These are phyloP conservation scores for Fistularia commersonii DNA, from an alignment of 2,797 vertebrate genomes.

Conservation along the genomic window DNA sequence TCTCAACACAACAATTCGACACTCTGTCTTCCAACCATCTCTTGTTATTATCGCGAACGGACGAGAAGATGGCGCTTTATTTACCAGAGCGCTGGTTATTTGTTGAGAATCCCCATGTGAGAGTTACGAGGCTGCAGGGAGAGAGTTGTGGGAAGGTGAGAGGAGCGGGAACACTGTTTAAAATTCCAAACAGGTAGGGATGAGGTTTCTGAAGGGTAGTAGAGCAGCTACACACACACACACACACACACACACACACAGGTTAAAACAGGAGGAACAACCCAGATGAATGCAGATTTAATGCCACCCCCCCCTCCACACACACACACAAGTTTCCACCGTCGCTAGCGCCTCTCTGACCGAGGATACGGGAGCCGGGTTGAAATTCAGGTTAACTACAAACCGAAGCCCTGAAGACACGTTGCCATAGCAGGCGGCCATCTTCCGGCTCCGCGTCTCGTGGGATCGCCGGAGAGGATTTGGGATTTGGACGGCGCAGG, in stretches of 20 bases:
- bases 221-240: conserved; percentile 36
- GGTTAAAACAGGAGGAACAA: conserved; percentile 12
- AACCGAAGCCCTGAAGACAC: not conserved
- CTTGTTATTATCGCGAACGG: not conserved
- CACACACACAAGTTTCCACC: not conserved
- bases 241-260: conserved; percentile 16
- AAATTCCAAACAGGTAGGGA: conserved; percentile 72
- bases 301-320: no score
- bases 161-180: conserved; percentile 61
- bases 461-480: not conserved
- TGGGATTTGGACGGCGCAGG: no score
- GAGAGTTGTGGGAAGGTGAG: conserved; percentile 59
- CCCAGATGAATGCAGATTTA: conserved; percentile 2
- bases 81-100: conserved; percentile 16
- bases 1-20: no score
- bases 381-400: not conserved
- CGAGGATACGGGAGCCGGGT: conserved; percentile 2
- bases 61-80: conserved; percentile 17
- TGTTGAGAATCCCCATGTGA: conserved; percentile 24
- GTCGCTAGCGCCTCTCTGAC: not conserved
- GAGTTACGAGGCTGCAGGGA: conserved; percentile 44
- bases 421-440: not conserved
- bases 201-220: conserved; percentile 59
- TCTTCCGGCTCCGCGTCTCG: not conserved
- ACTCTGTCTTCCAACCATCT: no score